Conservation (phyloP, 1,140 invertebrate species). For the Helicoverpa zea region DNA sequence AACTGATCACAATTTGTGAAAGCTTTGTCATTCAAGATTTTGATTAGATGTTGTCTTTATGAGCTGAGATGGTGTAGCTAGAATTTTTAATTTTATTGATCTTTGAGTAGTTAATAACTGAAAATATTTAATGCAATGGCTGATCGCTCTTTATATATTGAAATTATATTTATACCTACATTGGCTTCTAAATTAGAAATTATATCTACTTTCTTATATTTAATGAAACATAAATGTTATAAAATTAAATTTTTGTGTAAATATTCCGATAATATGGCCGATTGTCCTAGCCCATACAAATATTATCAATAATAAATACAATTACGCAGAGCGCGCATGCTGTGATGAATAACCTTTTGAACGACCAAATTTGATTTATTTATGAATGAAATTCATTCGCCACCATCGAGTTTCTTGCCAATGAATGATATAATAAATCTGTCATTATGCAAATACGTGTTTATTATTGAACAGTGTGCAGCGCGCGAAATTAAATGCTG, state of each 20-base stretch:
- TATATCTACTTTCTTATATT: too few relatives aligned
- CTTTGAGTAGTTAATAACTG: too few relatives aligned
- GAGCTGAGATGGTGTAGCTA: not conserved
- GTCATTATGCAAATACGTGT: constrained; percentile 38
- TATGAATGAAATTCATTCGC: constrained; percentile 4
- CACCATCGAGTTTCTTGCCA: constrained; percentile 28
- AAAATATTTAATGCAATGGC: too few relatives aligned
- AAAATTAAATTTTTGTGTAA: too few relatives aligned
- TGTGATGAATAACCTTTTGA: not conserved
- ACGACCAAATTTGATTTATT: constrained; percentile 31
- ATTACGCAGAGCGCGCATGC: not conserved
- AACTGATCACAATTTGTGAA: constrained; percentile 3
- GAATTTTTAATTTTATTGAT: not conserved
- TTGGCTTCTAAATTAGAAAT: too few relatives aligned
- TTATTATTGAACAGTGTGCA: constrained; percentile 34
- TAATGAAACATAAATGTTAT: too few relatives aligned
- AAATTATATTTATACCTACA: too few relatives aligned
- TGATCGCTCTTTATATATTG: too few relatives aligned
- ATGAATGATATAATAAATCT: constrained; percentile 35
- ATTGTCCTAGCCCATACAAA: constrained; percentile 9
- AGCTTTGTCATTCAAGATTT: constrained; percentile 6
- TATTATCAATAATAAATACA: not conserved
- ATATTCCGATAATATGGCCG: too few relatives aligned
- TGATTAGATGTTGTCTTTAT: not conserved
- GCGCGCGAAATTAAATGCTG: not conserved